A percentile compares a stretch with the other conserved stretches of the same genome.
Evolutionary conservation across 2,888 invertebrate genomes (phyloP).

Genomic region (Ichneumon xanthorius): DNA sequence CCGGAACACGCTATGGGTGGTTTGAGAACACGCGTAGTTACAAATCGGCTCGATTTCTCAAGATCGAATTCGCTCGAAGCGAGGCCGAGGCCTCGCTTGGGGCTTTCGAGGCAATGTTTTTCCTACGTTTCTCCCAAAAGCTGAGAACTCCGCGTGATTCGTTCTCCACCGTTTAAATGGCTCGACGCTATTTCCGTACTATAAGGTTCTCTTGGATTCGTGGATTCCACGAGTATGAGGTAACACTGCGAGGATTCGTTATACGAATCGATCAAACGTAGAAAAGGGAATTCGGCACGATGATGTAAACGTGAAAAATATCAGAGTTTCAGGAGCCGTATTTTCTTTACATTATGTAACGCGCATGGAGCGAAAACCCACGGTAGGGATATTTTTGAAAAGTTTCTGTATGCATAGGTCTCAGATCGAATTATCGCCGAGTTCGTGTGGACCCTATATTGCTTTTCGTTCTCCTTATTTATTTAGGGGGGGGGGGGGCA

Average conservation of each 20-base stretch:
- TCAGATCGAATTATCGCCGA: conserved; percentile 61
- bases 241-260: conserved; percentile 26
- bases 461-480: neutral
- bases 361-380: neutral
- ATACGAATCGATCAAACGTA: conserved; percentile 49
- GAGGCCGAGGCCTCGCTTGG: conserved; percentile 6
- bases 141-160: conserved; percentile 20
- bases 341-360: conserved; percentile 38
- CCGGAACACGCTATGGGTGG: conserved; percentile 53
- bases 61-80: conserved; percentile 25
- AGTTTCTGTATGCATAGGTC: conserved; percentile 62
- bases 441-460: conserved; percentile 53
- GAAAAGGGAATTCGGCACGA: conserved; percentile 19
- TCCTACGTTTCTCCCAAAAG: neutral
- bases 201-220: neutral
- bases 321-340: conserved; percentile 34
- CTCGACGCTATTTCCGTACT: neutral
- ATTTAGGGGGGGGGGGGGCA: too few relatives aligned
- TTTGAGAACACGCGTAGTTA: conserved; percentile 44
- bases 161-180: conserved; percentile 30
- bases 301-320: conserved; percentile 53
- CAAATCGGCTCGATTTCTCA: conserved; percentile 69
- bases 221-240: conserved; percentile 14
- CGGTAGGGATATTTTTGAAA: conserved; percentile 28
- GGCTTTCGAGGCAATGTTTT: conserved; percentile 36